These are phyloP conservation scores for Eristalinus sepulchralis DNA, from an alignment of 2,888 invertebrate species.

Conservation along the genomic window DNA sequence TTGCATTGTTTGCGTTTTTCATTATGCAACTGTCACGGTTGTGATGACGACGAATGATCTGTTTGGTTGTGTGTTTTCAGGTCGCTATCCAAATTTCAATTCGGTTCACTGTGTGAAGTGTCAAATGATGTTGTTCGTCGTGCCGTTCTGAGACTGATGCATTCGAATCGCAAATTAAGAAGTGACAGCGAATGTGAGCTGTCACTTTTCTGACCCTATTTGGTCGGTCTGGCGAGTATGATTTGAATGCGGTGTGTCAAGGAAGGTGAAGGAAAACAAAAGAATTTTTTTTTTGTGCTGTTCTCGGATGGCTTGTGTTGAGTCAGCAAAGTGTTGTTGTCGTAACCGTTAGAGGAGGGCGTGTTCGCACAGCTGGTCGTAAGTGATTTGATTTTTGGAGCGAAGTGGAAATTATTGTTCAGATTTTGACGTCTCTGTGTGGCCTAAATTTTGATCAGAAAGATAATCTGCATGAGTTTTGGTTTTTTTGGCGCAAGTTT, in stretches of 20 bases:
- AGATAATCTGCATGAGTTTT: no score
- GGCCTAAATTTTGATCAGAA: no score
- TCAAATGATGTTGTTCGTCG: constrained; percentile 1
- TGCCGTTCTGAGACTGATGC: constrained; percentile 21
- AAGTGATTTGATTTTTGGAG: background rate
- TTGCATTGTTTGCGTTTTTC: constrained; percentile 43
- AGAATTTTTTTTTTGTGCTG: background rate
- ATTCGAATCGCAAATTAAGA: constrained; percentile 51
- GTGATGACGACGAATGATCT: constrained; percentile 17
- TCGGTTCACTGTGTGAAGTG: constrained; percentile 30
- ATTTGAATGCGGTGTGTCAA: constrained; percentile 35
- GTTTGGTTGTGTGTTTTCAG: constrained; percentile 1
- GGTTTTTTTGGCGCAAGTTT: no score
- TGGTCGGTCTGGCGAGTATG: constrained; percentile 26
- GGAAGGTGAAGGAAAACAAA: background rate
- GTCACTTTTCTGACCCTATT: constrained; percentile 46
- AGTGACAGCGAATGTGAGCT: constrained; percentile 1
- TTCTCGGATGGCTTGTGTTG: background rate
- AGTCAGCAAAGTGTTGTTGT: background rate
- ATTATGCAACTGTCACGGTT: constrained; percentile 59
- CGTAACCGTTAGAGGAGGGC: background rate
- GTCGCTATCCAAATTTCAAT: constrained; percentile 25
- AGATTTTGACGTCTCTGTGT: no score
- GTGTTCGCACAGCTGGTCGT: background rate
- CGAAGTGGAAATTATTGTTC: no score